Evolutionary conservation across 2,888 invertebrate genomes (phyloP), one percentile per base, ranked within the genome.

Genomic region (Drosophila leonis): DNA sequence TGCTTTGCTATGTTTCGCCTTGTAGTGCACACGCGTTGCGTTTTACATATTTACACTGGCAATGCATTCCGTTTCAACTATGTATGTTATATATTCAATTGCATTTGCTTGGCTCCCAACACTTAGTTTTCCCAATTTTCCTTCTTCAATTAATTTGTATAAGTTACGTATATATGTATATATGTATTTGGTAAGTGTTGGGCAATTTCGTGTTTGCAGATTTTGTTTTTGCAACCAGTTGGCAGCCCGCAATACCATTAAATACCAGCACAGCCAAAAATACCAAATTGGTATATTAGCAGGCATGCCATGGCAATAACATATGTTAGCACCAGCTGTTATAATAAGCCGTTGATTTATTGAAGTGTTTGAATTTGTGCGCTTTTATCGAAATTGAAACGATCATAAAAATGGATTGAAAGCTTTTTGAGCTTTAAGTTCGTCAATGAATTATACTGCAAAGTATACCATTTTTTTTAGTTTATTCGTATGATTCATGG

Each of bases 21-120:
- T 79, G 69, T 77, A 81, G 73, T 79, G 57, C 82, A 83, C 82
- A 79, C 77, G 69, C 83, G 77, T 78, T 78, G 52, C 70, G 63
- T 62, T 81, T 74, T 72, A 77, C 65, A 70, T 71, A 68, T 76
- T 74, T 66, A 68, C 71, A 73, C 37, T 70, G 46, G 64, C 60
- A 67, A 57, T 64, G 52, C 78, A 85, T 82, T 69, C 59, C 65
- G 63, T 39, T 59, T 66, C 46, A 64, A 63, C 9, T 52, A 52
- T 54, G n/a, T 44, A 24, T 54, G 20, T 42, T 42, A 69, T 66
- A 61, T 70, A 35, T 54, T 63, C 27, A 52, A 56, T 62, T 67
- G 70, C 27, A 51, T 70, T 64, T 33, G 66, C 46, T 49, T 78
- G 57, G 62, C 35, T 66, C 60, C 57, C 31, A 64, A 64, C 78